phyloP scores from a whole-genome alignment of 2,797 vertebrate species.

The Falco biarmicus region DNA sequence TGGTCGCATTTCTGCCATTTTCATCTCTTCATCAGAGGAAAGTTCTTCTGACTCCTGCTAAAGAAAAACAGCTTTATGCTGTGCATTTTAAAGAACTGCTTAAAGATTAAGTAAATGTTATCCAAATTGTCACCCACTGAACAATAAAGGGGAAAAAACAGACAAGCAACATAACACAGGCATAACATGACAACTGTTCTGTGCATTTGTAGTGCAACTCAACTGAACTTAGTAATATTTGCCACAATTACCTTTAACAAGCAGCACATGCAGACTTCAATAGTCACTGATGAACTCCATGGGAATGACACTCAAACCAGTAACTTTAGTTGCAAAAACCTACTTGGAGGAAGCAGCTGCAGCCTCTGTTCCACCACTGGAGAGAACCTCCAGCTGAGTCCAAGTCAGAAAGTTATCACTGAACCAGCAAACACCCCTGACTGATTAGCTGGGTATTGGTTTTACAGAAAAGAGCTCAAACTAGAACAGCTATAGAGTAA shows the following conservation, averaged over 20 bases:
- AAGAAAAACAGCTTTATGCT: constrained; percentile 20
- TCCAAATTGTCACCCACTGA: neutral
- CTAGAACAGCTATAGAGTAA: neutral
- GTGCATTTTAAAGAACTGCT: neutral
- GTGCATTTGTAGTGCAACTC: neutral
- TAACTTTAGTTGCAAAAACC: neutral
- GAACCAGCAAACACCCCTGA: neutral
- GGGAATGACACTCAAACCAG: accelerated
- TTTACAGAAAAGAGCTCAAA: neutral
- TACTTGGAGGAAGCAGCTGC: neutral
- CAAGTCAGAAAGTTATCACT: neutral
- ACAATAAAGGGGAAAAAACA: neutral
- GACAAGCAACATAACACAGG: neutral
- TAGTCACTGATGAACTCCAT: neutral
- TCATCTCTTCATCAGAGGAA: constrained; percentile 97
- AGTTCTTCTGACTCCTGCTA: constrained; percentile 94
- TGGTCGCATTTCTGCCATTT: constrained; percentile 95
- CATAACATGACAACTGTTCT: neutral
- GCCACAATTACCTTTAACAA: neutral
- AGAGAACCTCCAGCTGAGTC: neutral
- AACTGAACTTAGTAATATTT: neutral
- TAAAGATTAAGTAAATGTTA: neutral
- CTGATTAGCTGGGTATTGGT: neutral
- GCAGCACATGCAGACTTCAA: neutral
- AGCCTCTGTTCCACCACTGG: neutral